Percentiles rank a stretch among this genome's conserved stretches.
Conservation (phyloP, 2,113 vertebrate species). For the Corynorhinus townsendii region DNA sequence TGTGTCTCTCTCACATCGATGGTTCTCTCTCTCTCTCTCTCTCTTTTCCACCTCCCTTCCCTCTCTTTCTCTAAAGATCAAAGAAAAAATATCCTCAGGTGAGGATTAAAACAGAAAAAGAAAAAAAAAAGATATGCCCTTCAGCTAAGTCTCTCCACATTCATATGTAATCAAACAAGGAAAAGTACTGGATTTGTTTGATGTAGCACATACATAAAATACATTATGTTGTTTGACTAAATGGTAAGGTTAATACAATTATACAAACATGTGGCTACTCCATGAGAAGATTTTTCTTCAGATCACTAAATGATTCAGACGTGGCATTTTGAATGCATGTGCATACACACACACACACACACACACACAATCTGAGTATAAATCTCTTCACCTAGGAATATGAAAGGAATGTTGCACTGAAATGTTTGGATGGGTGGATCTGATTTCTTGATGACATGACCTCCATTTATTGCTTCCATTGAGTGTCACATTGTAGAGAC, state of each 20-base stretch:
- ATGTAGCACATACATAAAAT: background rate
- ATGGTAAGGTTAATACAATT: background rate
- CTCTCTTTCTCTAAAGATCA: no score
- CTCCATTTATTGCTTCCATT: constrained; percentile 26
- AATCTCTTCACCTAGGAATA: background rate
- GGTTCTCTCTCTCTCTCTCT: no score
- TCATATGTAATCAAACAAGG: background rate
- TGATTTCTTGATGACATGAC: constrained; percentile 29
- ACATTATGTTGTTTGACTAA: background rate
- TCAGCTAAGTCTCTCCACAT: background rate
- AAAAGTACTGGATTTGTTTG: background rate
- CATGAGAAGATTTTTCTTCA: background rate
- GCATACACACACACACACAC: rapidly evolving
- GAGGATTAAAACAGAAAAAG: no score
- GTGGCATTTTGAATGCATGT: background rate
- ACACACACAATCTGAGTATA: background rate
- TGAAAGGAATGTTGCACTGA: background rate
- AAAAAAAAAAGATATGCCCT: background rate
- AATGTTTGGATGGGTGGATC: background rate
- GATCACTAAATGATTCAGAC: background rate
- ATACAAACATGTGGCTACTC: background rate
- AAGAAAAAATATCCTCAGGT: no score
- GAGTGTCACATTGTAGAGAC: constrained; percentile 56
- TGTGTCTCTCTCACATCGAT: no score
- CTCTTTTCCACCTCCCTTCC: no score